phyloP scores from a whole-genome alignment of 2,113 vertebrate genomes.

The Salminus brasiliensis region DNA sequence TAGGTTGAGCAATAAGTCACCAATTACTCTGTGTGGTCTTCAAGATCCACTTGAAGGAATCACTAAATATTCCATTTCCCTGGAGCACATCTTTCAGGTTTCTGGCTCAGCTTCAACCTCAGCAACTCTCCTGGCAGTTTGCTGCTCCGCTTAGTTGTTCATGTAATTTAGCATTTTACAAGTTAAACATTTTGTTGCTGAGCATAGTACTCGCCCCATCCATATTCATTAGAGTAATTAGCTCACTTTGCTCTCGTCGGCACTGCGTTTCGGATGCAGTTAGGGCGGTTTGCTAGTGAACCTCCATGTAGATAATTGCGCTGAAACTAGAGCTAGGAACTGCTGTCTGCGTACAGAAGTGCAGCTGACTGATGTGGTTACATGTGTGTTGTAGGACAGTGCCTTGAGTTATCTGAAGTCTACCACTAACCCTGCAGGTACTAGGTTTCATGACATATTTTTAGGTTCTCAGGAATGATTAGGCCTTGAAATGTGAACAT shows the following conservation, averaged over 20 bases:
- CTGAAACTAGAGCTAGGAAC: not conserved
- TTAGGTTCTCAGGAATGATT: too few species aligned
- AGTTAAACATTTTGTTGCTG: not conserved
- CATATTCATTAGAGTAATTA: slow-evolving; percentile 37
- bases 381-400: not conserved
- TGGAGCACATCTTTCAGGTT: not conserved
- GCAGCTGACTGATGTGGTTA: not conserved
- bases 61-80: not conserved
- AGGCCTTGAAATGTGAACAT: too few species aligned
- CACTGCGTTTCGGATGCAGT: not conserved
- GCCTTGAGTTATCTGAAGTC: not conserved
- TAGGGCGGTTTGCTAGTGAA: not conserved
- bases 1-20: not conserved
- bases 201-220: not conserved
- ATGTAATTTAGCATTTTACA: slow-evolving; percentile 5
- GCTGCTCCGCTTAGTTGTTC: not conserved
- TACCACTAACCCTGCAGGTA: not conserved
- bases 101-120: not conserved
- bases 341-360: not conserved
- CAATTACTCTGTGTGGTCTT: not conserved
- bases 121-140: not conserved
- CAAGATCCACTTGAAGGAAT: slow-evolving; percentile 9
- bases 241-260: slow-evolving; percentile 1
- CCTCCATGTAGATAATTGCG: slow-evolving; percentile 2
- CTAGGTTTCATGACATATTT: too few species aligned